phyloP scores from a whole-genome alignment of 2,797 vertebrate genomes.

The Phataginus tetradactyla region DNA sequence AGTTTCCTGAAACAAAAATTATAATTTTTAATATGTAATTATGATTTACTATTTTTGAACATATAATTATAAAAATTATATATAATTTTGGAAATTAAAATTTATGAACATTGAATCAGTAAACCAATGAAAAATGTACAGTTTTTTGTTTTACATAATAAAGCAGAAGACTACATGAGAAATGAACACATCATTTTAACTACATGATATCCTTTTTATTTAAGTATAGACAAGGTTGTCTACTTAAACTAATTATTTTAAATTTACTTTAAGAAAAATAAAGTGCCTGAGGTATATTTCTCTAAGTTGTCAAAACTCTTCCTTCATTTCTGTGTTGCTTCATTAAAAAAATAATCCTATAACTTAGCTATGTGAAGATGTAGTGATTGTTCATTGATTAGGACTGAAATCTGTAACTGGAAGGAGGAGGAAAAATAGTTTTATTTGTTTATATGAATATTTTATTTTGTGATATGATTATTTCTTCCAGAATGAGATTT shows the following conservation, averaged over 20 bases:
- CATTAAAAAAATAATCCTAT: background rate
- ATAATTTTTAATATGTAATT: background rate
- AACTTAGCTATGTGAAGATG: background rate
- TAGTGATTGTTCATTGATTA: background rate
- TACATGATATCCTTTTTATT: background rate
- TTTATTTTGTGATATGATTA: constrained; percentile 23
- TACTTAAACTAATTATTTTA: constrained; percentile 25
- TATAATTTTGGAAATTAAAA: constrained; percentile 42
- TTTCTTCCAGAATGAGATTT: background rate
- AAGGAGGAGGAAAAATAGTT: background rate
- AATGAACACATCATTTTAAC: background rate
- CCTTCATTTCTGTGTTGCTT: background rate
- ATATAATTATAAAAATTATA: background rate
- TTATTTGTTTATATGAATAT: background rate
- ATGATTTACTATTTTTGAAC: background rate
- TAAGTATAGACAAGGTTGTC: background rate
- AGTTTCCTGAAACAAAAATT: background rate
- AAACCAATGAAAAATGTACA: background rate
- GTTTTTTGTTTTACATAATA: background rate
- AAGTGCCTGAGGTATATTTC: background rate
- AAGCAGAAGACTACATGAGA: background rate
- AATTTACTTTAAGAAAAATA: background rate
- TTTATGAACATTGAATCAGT: background rate
- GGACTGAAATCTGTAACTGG: background rate
- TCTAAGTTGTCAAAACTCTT: background rate